phyloP scores from a whole-genome alignment of 2,797 vertebrate species.

The Tarsius wallacei region DNA sequence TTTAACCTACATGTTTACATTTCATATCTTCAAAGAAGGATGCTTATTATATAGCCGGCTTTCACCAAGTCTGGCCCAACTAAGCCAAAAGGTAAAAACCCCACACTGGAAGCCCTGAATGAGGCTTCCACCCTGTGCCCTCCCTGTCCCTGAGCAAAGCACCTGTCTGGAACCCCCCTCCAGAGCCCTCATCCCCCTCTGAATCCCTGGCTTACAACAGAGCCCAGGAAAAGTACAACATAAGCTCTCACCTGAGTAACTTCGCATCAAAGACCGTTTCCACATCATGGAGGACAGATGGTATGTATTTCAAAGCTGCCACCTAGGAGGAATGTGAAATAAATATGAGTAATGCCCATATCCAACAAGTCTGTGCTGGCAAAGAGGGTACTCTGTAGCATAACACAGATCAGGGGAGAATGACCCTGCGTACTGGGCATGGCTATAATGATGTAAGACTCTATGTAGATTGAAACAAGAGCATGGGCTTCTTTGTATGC shows the following conservation, averaged over 20 bases:
- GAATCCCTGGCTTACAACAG: neutral
- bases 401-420: neutral
- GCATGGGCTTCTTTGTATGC: neutral
- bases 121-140: neutral
- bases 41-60: neutral
- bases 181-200: neutral
- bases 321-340: slow-evolving; percentile 91
- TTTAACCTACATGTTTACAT: neutral
- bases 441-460: neutral
- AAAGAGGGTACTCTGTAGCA: neutral
- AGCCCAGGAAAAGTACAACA: neutral
- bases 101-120: neutral
- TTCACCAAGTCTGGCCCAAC: neutral
- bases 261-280: slow-evolving; percentile 97
- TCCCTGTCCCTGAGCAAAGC: neutral
- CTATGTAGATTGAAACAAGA: neutral
- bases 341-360: neutral
- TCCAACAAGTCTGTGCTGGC: neutral
- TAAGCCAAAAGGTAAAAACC: neutral
- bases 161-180: neutral
- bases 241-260: slow-evolving; percentile 95
- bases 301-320: slow-evolving; percentile 98
- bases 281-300: slow-evolving; percentile 97
- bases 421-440: neutral
- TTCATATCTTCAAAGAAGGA: neutral